These are phyloP conservation scores for Nemopilema nomurai DNA, from an alignment of 30 jellyfish, hydroid and myxozoan genomes.

Conservation along the genomic window DNA sequence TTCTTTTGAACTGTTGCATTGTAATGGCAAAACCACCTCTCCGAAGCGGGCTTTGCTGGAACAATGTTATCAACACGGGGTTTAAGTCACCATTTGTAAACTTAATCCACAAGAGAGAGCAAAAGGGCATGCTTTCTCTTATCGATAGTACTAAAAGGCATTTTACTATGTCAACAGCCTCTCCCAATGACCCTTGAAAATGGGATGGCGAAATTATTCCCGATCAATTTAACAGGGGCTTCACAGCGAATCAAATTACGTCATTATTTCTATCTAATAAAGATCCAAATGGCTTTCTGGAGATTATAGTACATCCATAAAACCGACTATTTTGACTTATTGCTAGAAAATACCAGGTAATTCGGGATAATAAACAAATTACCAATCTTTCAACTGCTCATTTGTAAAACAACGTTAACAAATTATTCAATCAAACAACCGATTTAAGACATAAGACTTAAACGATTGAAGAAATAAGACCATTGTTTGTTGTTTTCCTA, in stretches of 20 bases:
- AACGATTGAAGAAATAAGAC: too few relatives aligned
- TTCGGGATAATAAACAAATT: neutral
- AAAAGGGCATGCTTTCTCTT: neutral
- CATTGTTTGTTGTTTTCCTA: too few relatives aligned
- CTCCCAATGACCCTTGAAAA: too few relatives aligned
- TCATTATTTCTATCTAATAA: too few relatives aligned
- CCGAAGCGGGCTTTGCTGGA: neutral
- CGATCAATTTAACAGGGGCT: neutral
- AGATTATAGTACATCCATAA: too few relatives aligned
- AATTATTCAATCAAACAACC: neutral
- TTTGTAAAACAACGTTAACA: neutral
- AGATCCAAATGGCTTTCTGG: too few relatives aligned
- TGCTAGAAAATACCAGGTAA: neutral
- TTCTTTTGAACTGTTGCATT: neutral
- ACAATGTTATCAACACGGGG: neutral
- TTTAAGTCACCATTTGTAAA: neutral
- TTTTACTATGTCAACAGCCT: neutral
- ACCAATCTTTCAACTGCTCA: neutral
- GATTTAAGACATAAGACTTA: too few relatives aligned
- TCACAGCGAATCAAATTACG: neutral
- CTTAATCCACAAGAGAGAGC: neutral
- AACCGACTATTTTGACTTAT: too few relatives aligned
- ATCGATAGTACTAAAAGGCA: neutral
- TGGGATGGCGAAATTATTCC: too few relatives aligned
- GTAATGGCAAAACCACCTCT: neutral